Conservation (phyloP, 2,113 vertebrate species). For the Thunnus thynnus region DNA sequence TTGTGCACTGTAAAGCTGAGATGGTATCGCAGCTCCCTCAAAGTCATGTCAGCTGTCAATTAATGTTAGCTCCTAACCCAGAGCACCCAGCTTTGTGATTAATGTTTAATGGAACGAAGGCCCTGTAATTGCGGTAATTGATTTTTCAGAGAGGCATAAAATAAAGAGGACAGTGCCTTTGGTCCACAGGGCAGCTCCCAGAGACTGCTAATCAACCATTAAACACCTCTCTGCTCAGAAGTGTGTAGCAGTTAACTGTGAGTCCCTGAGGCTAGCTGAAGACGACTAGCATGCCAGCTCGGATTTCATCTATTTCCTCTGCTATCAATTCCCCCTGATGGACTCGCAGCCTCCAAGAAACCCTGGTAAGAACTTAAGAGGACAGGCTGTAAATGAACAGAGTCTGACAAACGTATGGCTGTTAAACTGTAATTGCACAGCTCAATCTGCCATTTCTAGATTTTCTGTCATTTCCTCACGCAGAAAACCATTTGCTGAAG, state of each 20-base stretch:
- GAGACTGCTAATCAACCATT: slow-evolving; percentile 63
- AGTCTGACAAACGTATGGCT: not conserved
- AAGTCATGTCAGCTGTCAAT: slow-evolving; percentile 53
- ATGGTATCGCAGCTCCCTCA: slow-evolving; percentile 23
- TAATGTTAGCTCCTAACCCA: slow-evolving; percentile 43
- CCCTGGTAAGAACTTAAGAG: not conserved
- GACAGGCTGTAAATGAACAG: slow-evolving; percentile 30
- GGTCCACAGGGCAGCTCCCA: slow-evolving; percentile 27
- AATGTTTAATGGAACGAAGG: slow-evolving; percentile 56
- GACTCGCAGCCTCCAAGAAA: slow-evolving; percentile 16
- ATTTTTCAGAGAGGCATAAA: slow-evolving; percentile 56
- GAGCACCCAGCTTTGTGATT: slow-evolving; percentile 27
- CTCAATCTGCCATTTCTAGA: slow-evolving; percentile 31
- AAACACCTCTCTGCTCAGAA: slow-evolving; percentile 57
- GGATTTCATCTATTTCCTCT: slow-evolving; percentile 36
- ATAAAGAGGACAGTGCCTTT: slow-evolving; percentile 41
- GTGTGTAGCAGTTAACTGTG: slow-evolving; percentile 28
- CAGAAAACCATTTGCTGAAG: slow-evolving; percentile 33
- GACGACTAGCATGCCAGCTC: slow-evolving; percentile 34
- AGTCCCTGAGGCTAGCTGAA: slow-evolving; percentile 46
- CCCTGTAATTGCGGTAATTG: slow-evolving; percentile 64
- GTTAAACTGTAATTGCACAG: slow-evolving; percentile 37
- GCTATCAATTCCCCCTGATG: slow-evolving; percentile 16
- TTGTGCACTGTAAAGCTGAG: not conserved
- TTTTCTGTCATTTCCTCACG: slow-evolving; percentile 17